Evolutionary conservation across 2,113 vertebrate species (phyloP).

Genomic region (Seriola dumerili): DNA sequence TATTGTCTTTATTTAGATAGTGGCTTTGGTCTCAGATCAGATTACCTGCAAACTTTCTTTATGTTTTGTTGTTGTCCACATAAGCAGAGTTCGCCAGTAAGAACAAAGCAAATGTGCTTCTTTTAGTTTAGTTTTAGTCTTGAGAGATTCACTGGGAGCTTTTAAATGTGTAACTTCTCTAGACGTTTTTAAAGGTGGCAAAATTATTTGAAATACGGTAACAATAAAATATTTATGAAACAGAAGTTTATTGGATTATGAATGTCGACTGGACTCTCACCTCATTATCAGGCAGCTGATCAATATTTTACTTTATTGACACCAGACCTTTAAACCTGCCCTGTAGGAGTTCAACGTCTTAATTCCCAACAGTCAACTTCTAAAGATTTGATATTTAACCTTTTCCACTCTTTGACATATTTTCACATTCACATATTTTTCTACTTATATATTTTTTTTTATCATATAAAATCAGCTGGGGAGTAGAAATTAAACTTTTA

Average conservation of each 20-base stretch:
- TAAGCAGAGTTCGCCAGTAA: background rate
- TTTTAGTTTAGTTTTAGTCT: background rate
- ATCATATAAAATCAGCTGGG: background rate
- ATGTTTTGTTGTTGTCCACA: slow-evolving; percentile 16
- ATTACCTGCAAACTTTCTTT: slow-evolving; percentile 34
- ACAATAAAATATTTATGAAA: background rate
- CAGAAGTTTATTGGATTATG: too few relatives aligned
- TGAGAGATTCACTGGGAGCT: background rate
- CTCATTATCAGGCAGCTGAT: background rate
- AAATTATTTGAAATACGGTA: background rate
- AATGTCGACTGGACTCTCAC: background rate
- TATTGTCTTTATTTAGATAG: slow-evolving; percentile 50
- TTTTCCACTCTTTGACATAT: too few relatives aligned
- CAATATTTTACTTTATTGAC: background rate
- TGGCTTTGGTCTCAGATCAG: slow-evolving; percentile 31
- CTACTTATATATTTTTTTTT: too few relatives aligned
- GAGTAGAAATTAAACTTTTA: too few relatives aligned
- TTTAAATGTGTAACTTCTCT: background rate
- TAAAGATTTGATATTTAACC: too few relatives aligned
- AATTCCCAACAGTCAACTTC: background rate
- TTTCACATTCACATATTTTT: too few relatives aligned
- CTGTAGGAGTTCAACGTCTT: background rate
- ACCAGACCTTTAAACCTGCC: background rate
- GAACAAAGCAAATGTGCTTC: slow-evolving; percentile 9
- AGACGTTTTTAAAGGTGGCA: background rate